These are phyloP conservation scores for Camelus bactrianus DNA, from an alignment of 2,113 vertebrate species.

Conservation along the genomic window DNA sequence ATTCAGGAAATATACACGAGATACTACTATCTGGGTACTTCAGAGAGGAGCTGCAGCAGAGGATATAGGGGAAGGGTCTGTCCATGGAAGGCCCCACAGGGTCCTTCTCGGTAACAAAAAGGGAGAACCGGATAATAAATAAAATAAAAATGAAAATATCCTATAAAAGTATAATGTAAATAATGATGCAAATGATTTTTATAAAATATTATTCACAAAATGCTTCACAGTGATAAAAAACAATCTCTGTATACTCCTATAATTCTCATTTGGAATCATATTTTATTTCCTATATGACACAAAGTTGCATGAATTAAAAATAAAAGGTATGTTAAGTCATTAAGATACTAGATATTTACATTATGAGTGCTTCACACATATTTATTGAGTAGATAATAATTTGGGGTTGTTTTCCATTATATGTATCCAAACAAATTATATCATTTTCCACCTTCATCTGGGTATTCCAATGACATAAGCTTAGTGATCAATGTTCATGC, in stretches of 20 bases:
- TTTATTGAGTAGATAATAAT: neutral
- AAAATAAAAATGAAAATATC: slow-evolving; percentile 67
- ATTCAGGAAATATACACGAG: no score
- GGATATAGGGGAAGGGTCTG: no score
- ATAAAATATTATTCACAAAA: neutral
- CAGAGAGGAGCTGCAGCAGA: no score
- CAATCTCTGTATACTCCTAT: neutral
- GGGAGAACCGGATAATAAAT: neutral
- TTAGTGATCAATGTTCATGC: neutral
- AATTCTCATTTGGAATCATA: neutral
- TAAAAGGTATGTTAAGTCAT: neutral
- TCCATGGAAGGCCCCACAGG: no score
- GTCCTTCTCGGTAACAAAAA: neutral
- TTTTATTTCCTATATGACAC: neutral
- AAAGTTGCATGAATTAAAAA: neutral
- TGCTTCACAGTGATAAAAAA: neutral
- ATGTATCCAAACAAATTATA: neutral
- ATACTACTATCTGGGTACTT: no score
- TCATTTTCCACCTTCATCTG: neutral
- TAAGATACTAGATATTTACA: neutral
- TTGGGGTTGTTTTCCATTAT: neutral
- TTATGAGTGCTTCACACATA: neutral
- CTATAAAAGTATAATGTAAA: slow-evolving; percentile 64
- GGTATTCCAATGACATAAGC: neutral
- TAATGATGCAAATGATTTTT: neutral